Evolutionary conservation across 2,113 vertebrate species (phyloP).

Genomic region (Rhombomys opimus): DNA sequence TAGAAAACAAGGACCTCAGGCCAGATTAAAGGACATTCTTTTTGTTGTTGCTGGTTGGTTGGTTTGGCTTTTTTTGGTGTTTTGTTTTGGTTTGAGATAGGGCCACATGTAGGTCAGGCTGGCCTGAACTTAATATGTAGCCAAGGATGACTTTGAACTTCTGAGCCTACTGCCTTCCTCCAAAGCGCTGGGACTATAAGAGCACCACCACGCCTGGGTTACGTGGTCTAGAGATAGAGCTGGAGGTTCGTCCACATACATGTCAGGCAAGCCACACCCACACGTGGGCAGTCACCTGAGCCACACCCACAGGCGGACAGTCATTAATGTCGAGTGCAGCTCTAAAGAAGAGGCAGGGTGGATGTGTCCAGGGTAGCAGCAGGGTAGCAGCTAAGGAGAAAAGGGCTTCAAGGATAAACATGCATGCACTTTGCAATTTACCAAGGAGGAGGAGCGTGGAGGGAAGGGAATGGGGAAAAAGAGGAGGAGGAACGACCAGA

Average conservation of each 20-base stretch:
- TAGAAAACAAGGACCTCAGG: background rate
- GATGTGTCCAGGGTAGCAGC: background rate
- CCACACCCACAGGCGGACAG: background rate
- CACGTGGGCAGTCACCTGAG: background rate
- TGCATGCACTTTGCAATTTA: background rate
- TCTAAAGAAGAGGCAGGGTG: background rate
- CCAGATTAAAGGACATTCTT: background rate
- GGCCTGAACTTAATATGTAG: background rate
- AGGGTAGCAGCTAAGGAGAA: background rate
- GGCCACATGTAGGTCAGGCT: background rate
- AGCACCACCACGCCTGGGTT: background rate
- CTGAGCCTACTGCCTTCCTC: background rate
- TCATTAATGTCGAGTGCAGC: background rate
- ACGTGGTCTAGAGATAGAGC: too few species aligned
- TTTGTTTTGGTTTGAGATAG: background rate
- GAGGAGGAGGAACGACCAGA: background rate
- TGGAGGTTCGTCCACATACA: background rate
- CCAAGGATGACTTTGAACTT: background rate
- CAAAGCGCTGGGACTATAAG: background rate
- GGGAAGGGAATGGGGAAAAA: background rate
- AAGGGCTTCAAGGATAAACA: conserved; percentile 1
- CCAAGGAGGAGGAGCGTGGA: background rate
- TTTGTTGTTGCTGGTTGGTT: background rate
- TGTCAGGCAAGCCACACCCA: background rate
- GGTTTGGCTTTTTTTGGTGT: background rate